Conservation (phyloP, 2,113 vertebrate species). For the Lepisosteus oculatus region DNA sequence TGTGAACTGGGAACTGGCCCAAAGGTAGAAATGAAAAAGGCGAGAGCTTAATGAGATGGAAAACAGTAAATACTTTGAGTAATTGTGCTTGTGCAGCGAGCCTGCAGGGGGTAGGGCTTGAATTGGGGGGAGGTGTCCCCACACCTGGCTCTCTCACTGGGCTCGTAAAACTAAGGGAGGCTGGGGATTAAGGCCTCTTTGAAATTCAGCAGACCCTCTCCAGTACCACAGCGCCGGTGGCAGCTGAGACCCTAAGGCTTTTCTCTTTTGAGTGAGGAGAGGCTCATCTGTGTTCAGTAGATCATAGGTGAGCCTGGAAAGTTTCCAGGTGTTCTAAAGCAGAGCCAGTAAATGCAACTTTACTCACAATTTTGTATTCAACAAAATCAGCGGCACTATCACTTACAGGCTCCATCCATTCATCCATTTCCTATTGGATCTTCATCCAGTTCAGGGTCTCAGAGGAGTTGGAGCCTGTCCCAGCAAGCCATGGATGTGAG, state of each 20-base stretch:
- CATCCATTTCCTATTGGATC: too few relatives aligned
- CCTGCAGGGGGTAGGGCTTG: constrained; percentile 41
- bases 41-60: constrained; percentile 18
- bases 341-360: too few relatives aligned
- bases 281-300: too few relatives aligned
- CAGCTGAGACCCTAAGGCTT: background rate
- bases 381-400: too few relatives aligned
- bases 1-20: constrained; percentile 18
- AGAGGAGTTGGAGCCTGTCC: too few relatives aligned
- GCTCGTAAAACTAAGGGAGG: constrained; percentile 21
- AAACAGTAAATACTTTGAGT: constrained; percentile 33
- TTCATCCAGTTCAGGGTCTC: too few relatives aligned
- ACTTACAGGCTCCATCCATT: too few relatives aligned
- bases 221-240: constrained; percentile 36
- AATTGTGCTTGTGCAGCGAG: constrained; percentile 39
- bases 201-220: constrained; percentile 39
- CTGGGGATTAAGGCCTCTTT: constrained; percentile 38
- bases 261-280: too few relatives aligned
- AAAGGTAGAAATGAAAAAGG: constrained; percentile 27
- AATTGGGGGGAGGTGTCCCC: constrained; percentile 35
- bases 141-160: constrained; percentile 46
- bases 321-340: too few relatives aligned
- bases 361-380: too few relatives aligned
- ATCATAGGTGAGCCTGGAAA: too few relatives aligned
- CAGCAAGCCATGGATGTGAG: too few relatives aligned